Evolutionary conservation across 2,797 vertebrate genomes (phyloP).

Genomic region (Oreochromis mossambicus): DNA sequence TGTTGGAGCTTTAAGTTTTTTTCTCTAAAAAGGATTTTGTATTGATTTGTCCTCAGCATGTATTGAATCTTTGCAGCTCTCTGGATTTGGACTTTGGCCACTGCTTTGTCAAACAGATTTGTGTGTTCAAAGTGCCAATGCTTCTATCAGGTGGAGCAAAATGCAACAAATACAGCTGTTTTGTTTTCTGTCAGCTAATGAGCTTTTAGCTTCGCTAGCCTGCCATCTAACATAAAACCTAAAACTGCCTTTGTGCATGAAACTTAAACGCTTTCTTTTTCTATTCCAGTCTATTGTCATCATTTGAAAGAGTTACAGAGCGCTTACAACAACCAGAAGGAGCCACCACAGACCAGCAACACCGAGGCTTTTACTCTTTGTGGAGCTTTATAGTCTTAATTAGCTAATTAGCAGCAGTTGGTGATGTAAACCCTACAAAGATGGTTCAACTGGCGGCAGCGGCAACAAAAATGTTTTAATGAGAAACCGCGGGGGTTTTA

Average conservation of each 20-base stretch:
- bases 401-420: conserved; percentile 15
- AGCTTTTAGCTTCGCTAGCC: background rate
- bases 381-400: background rate
- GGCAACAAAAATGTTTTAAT: background rate
- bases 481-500: background rate
- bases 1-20: background rate
- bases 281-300: background rate
- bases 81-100: background rate
- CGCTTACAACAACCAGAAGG: background rate
- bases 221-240: background rate
- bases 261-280: background rate
- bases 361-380: background rate
- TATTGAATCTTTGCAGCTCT: background rate
- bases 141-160: background rate
- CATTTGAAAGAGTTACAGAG: background rate
- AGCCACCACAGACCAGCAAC: background rate
- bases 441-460: background rate
- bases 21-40: background rate
- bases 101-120: background rate
- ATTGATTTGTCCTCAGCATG: background rate
- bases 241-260: background rate
- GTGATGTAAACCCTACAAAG: background rate
- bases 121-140: background rate
- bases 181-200: background rate
- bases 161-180: background rate